Conservation (phyloP, 2,113 vertebrate species). For the Aptenodytes forsteri region DNA sequence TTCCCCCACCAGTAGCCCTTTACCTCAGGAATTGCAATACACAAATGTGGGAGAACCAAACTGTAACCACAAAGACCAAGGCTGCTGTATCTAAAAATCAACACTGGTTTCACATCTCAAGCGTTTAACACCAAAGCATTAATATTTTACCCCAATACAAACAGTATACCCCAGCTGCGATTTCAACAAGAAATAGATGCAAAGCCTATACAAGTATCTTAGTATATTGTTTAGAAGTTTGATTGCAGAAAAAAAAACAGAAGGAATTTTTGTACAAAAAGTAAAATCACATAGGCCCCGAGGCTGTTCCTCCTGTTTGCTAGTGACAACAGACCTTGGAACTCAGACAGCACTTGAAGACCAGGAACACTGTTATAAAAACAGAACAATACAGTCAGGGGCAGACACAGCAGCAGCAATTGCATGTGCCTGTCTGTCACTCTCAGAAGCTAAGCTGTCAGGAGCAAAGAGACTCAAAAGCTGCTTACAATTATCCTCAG, state of each 20-base stretch:
- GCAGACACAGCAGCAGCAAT: background rate
- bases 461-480: background rate
- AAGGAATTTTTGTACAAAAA: background rate
- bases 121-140: background rate
- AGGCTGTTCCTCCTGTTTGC: background rate
- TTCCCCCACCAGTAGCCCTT: background rate
- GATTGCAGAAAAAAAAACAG: fast-evolving
- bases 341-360: background rate
- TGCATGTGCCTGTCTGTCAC: background rate
- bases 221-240: background rate
- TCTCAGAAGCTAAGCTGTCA: background rate
- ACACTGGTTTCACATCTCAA: background rate
- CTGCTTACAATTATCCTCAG: background rate
- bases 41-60: background rate
- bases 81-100: background rate
- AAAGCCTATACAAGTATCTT: background rate
- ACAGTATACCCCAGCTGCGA: background rate
- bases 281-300: background rate
- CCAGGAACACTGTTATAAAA: background rate
- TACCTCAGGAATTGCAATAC: background rate
- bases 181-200: background rate
- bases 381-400: background rate
- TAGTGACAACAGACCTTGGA: background rate
- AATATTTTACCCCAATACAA: background rate
- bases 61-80: background rate